Base-by-base conservation (phyloP, 2,888 invertebrate genomes). In the Athrips mouffetella region DNA sequence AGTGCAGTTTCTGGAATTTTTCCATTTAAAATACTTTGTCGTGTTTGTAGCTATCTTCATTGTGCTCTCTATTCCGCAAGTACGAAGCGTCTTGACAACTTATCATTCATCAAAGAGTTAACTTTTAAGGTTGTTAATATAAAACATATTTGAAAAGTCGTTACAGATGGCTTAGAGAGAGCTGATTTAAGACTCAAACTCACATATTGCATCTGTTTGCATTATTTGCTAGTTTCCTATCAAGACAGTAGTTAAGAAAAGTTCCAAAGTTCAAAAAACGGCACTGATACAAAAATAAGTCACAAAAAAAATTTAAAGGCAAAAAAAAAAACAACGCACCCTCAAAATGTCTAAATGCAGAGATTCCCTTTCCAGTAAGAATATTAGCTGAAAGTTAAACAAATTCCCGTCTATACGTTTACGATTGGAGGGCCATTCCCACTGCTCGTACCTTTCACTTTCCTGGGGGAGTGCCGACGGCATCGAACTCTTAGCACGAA, bases 401-500 rank as follows among this genome's bases (percentile, higher is more conserved):
- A 40, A 44, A 44, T 27, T 16, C 25, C 16, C 21, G 21, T 21
- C 18, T 31, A 42, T 35, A 33, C 37, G 10, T 30, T 31, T 18
- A 33, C 41, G 23, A 40, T 5, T 31, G 13, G 16, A 37, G 30
- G 58, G 51, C 48, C 49, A 62, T 65, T 68, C 64, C 45, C 53
- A 57, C 57, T 63, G 57, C n/a, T n/a, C 62, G 62, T 63, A 58
- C 59, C 63, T 58, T 63, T 65, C 65, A 66, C 66, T 67, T 65
- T 57, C 61, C 57, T 63, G 54, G 52, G 59, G 59, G 70, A 70
- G 67, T 65, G 57, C 58, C 66, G 59, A 65, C 63, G 67, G 67
- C 58, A 62, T n/a, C 65, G 65, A 68, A 63, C 65, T 67, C 70
- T 68, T 75, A 63, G 54, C 67, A 62, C 69, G 69, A 74, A 83